phyloP scores from a whole-genome alignment of 2,113 vertebrate species.

The Coptodon rendalli region DNA sequence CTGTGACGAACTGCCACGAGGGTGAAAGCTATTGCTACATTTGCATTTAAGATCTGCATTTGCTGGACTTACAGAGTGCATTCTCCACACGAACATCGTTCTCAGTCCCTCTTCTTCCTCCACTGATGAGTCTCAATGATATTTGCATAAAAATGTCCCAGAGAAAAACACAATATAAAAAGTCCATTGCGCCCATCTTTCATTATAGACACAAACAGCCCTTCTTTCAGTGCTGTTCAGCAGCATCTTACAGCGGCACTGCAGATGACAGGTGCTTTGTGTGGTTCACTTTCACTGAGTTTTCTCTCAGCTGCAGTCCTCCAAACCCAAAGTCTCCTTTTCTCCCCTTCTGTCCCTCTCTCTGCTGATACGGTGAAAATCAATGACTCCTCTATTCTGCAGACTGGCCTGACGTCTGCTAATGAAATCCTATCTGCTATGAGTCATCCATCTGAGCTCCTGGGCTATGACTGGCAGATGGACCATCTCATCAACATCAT shows the following conservation, averaged over 20 bases:
- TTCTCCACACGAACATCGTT: background rate
- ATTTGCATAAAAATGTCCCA: background rate
- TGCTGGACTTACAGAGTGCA: background rate
- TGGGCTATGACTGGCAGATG: slow-evolving; percentile 13
- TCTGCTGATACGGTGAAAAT: slow-evolving; percentile 57
- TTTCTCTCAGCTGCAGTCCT: slow-evolving; percentile 1
- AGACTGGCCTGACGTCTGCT: slow-evolving; percentile 40
- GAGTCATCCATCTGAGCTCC: slow-evolving; percentile 58
- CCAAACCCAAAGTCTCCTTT: background rate
- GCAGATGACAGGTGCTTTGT: slow-evolving; percentile 27
- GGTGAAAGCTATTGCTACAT: fast-evolving
- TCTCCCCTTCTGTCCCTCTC: background rate
- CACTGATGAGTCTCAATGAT: background rate
- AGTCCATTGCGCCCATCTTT: background rate
- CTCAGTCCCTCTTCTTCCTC: background rate
- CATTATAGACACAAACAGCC: background rate
- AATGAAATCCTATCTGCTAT: slow-evolving; percentile 67
- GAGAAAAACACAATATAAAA: background rate
- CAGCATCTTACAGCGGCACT: background rate
- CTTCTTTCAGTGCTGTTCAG: background rate
- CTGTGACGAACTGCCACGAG: background rate
- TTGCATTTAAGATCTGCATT: background rate
- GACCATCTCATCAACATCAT: background rate
- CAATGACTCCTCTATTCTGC: slow-evolving; percentile 61
- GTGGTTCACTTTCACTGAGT: slow-evolving; percentile 31